Conservation (phyloP, 2,888 invertebrate species). For the Bimastos eiseni region DNA sequence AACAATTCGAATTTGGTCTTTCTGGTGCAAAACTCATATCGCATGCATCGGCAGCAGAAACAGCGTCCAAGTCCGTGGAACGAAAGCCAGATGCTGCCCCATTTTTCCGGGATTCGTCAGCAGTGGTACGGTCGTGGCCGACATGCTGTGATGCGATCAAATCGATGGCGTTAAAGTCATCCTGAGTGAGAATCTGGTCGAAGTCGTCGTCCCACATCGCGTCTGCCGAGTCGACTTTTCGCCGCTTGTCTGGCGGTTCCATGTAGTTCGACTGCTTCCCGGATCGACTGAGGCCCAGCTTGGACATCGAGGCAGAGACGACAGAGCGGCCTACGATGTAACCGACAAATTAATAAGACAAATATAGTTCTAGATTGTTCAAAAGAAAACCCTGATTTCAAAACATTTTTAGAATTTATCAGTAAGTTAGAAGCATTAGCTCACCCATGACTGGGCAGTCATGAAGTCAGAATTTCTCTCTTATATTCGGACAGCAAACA, state of each 20-base stretch:
- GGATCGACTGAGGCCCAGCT: background rate
- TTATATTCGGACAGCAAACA: background rate
- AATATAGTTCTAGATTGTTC: background rate
- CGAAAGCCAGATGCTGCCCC: background rate
- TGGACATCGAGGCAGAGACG: background rate
- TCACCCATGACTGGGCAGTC: too few species aligned
- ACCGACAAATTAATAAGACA: background rate
- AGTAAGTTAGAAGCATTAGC: background rate
- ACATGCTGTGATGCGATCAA: background rate
- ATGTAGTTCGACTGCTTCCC: background rate
- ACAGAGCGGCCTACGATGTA: background rate
- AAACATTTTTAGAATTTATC: background rate
- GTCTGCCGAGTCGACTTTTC: background rate
- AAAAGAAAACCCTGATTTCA: background rate
- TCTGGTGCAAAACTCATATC: background rate
- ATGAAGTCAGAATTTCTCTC: background rate
- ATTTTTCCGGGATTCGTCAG: background rate
- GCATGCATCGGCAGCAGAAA: background rate
- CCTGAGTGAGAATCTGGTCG: conserved; percentile 1
- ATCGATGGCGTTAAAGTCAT: background rate
- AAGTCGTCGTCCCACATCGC: conserved; percentile 17
- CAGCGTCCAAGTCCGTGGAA: background rate
- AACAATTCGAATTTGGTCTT: background rate
- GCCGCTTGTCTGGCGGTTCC: conserved; percentile 14
- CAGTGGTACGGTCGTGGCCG: background rate